Percentiles rank a stretch among this genome's conserved stretches.
phyloP scores from a whole-genome alignment of 2,113 vertebrate species.

The Boulengeromyrus knoepffleri region DNA sequence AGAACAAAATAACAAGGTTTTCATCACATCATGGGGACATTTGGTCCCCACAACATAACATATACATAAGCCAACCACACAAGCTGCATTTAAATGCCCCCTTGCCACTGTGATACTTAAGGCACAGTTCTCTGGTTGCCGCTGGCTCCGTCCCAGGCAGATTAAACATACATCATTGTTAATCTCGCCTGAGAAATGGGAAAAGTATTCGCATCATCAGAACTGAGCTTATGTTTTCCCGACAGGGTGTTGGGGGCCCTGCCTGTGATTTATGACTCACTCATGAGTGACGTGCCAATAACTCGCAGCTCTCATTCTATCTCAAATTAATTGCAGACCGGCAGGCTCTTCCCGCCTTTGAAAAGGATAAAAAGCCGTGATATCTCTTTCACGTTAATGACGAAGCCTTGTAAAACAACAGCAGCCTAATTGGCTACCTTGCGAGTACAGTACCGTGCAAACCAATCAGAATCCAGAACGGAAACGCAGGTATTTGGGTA shows the following conservation, averaged over 20 bases:
- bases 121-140: constrained; percentile 30
- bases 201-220: constrained; percentile 53
- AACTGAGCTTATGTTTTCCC: constrained; percentile 62
- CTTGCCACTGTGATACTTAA: constrained; percentile 3
- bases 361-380: constrained; percentile 22
- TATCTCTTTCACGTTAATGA: constrained; percentile 16
- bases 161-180: constrained; percentile 45
- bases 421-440: constrained; percentile 8
- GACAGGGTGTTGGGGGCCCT: constrained; percentile 50
- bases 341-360: constrained; percentile 41
- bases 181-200: constrained; percentile 54
- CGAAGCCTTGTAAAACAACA: constrained; percentile 11
- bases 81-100: constrained; percentile 7
- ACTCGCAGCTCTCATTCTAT: constrained; percentile 52
- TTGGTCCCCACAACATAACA: background rate
- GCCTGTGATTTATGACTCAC: constrained; percentile 50
- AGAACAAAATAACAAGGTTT: background rate
- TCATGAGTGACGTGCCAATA: constrained; percentile 49
- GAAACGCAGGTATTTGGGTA: background rate
- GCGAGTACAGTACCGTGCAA: background rate
- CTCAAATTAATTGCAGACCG: constrained; percentile 56
- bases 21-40: background rate
- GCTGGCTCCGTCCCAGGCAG: constrained; percentile 34
- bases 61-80: background rate
- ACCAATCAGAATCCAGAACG: background rate